Evolutionary conservation across 1,140 invertebrate species (phyloP), one percentile per base, ranked within the genome.

Genomic region (Bactericera cockerelli): DNA sequence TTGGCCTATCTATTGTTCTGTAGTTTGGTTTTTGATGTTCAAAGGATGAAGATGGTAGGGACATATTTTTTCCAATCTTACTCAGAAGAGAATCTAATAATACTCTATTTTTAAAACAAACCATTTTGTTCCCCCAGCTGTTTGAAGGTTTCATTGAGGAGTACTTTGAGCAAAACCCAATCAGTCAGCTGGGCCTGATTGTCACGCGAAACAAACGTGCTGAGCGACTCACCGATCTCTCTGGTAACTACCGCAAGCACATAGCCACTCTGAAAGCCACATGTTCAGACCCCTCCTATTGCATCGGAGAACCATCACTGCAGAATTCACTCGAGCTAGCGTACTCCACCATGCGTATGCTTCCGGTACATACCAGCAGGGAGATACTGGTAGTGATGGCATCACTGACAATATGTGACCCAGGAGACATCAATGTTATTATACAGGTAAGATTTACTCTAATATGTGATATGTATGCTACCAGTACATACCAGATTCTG

Each of bases 101-200:
- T n/a, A n/a, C n/a, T n/a, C n/a, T n/a, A n/a, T n/a, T n/a, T n/a
- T n/a, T n/a, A n/a, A n/a, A n/a, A n/a, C n/a, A n/a, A n/a, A n/a
- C n/a, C n/a, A 13, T 31, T 31, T 31, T 31, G 4, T 31, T 13
- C 13, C 75, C 76, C 62, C 69, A 95, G 89, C 74, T 96, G 24
- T 69, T 98, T 56, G 89, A 97, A 75, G 81, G 83, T 63, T 99
- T 98, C 72, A 82, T 98, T 58, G 88, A 94, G 65, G 93, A 97
- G 73, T 98, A 89, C 70, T 96, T 98, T 73, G 93, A 98, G 73
- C 91, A 97, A 74, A 99, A 98, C 76, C 96, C 96, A 36, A 93
- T 99, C 55, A 94, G 92, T 71, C 96, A 99, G 73, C 73, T 99
- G 42, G 95, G 94, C 21, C 76, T 98, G 54, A 88, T 99, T 64